Evolutionary conservation across 2,888 invertebrate species (phyloP), one percentile per base, ranked within the genome.

Genomic region (Calliphora vomitoria): DNA sequence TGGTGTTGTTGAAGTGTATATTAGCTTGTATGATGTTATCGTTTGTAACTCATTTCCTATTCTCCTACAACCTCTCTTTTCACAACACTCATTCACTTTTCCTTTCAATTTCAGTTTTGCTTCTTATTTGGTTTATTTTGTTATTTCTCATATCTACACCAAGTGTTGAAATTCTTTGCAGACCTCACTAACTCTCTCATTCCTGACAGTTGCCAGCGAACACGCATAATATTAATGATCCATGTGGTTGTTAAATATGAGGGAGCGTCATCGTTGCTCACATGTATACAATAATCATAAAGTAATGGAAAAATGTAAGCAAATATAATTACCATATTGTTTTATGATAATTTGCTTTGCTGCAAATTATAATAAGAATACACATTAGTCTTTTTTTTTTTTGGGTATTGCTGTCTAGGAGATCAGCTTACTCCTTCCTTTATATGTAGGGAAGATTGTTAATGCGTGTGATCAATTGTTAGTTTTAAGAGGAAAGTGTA

Each of bases 181-280:
- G 80, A 75, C 50, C 47, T 50, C 44, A 35, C 31, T 71, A 58
- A 20, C 41, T 38, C 18, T 35, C 18, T 20, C 10, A 18, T 69
- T 47, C 44, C 4, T 53, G 50, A 62, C 47, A 11, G n/a, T 38
- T 41, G 44, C 41, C 31, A 10, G 55, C 55, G 85, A 75, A 75
- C 44, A 64, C 69, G 79, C 75, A 82, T 82, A 80, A 85, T 82
- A 15, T 66, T 75, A 87, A 82, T 87, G 85, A 87, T 79, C 74
- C 85, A 82, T 87, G 35, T 64, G 87, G 58, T 60, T 87, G 85
- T 82, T 87, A 87, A 87, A 78, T 71, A 81, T 64, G 25, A 81
- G 69, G 82, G 74, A 82, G 58, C 66, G 55, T 74, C 44, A 47
- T 55, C 15, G 8, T 5, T 35, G 6, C 35, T 18, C 31, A 15